Percentiles rank a stretch among this genome's conserved stretches.
Conservation (phyloP, 2,113 vertebrate species). For the Varanus salvator region DNA sequence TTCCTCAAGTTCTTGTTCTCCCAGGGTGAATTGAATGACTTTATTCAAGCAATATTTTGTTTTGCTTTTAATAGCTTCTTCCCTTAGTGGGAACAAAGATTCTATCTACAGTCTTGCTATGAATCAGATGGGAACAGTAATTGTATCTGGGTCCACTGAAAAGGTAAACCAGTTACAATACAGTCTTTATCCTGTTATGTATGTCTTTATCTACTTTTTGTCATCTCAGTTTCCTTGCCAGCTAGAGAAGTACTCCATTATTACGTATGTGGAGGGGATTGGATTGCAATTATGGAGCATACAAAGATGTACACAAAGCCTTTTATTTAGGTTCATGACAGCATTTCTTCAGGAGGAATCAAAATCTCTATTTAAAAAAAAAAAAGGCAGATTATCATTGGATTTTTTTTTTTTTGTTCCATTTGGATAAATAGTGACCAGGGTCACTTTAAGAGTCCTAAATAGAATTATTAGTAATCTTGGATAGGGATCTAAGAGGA, state of each 20-base stretch:
- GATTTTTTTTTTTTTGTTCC: background rate
- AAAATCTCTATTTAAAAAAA: background rate
- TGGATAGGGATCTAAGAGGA: too few species aligned
- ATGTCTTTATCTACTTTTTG: background rate
- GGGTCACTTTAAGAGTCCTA: background rate
- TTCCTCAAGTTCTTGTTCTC: background rate
- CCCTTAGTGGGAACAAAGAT: constrained; percentile 98
- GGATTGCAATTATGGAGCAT: too few species aligned
- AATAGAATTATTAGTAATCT: background rate
- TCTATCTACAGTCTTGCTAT: constrained; percentile 99
- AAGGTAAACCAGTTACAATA: constrained; percentile 82
- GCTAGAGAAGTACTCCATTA: background rate
- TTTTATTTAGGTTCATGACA: background rate
- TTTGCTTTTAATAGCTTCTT: constrained; percentile 87
- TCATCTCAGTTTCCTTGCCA: too few species aligned
- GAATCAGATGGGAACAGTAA: constrained; percentile 99
- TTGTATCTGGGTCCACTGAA: constrained; percentile 98
- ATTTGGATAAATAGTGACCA: too few species aligned
- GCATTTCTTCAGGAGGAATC: background rate
- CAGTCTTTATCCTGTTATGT: background rate
- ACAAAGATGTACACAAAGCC: background rate
- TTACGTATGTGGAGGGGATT: background rate
- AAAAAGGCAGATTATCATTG: too few species aligned
- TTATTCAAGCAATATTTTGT: background rate
- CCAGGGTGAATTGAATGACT: background rate